phyloP scores from a whole-genome alignment of 2,888 invertebrate genomes.

The Pyrochroa serraticornis region DNA sequence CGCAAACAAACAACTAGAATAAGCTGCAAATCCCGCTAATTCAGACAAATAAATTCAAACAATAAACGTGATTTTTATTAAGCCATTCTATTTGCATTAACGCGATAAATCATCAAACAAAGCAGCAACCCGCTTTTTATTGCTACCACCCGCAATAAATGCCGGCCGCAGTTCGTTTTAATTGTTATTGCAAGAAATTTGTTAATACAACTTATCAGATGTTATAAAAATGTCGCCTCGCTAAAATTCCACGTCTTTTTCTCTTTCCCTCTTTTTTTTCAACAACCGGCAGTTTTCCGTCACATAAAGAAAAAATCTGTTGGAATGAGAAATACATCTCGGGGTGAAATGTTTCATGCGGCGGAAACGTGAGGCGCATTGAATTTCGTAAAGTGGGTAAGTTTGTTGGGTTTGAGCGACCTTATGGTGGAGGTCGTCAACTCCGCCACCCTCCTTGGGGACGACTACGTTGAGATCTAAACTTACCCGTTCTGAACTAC shows the following conservation, averaged over 20 bases:
- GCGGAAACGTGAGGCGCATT: conserved; percentile 57
- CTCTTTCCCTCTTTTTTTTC: conserved; percentile 3
- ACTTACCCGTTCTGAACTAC: neutral
- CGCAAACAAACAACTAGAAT: conserved; percentile 8
- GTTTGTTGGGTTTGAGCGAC: conserved; percentile 56
- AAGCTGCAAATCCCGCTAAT: neutral
- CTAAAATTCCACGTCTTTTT: neutral
- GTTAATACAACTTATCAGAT: neutral
- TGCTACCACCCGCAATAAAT: conserved; percentile 3
- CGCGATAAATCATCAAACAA: no score
- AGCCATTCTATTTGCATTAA: no score
- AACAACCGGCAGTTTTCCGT: conserved; percentile 3
- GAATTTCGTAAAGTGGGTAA: conserved; percentile 55
- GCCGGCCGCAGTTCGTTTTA: neutral
- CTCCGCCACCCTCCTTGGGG: conserved; percentile 32
- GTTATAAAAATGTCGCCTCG: neutral
- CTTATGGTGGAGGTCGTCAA: conserved; percentile 50
- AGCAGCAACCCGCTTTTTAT: conserved; percentile 1
- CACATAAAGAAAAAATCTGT: conserved; percentile 19
- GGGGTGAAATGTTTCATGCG: conserved; percentile 50
- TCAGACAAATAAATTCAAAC: conserved; percentile 3
- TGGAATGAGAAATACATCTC: conserved; percentile 16
- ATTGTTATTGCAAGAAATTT: neutral
- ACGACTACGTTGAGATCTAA: neutral
- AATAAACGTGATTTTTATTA: conserved; percentile 2